Percentiles rank a stretch among this genome's conserved stretches.
Evolutionary conservation across 2,797 vertebrate genomes (phyloP).

Genomic region (Rousettus madagascariensis): DNA sequence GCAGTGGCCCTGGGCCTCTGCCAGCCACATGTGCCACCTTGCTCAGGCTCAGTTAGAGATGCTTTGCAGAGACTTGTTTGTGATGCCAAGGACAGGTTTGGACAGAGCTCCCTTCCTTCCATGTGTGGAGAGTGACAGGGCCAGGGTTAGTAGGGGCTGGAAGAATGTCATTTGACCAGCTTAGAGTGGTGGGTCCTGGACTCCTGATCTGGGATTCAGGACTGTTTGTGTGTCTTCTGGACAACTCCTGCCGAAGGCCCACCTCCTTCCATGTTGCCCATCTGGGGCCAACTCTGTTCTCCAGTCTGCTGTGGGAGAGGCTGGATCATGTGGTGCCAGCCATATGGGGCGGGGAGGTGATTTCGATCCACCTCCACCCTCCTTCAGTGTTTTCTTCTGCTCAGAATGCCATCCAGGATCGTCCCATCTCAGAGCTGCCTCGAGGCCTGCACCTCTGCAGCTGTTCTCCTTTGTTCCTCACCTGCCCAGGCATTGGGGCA

Average conservation of each 20-base stretch:
- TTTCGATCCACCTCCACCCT: neutral
- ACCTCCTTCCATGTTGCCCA: neutral
- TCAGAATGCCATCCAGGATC: neutral
- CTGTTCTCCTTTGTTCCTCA: neutral
- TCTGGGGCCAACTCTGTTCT: neutral
- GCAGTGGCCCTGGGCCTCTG: neutral
- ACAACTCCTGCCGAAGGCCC: neutral
- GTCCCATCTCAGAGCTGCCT: neutral
- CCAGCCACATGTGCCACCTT: neutral
- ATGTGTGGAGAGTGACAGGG: neutral
- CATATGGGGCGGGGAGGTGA: conserved; percentile 17
- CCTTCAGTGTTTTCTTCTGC: conserved; percentile 15
- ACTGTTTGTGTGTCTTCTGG: neutral
- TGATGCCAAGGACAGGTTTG: conserved; percentile 13
- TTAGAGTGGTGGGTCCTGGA: neutral
- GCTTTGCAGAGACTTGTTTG: neutral
- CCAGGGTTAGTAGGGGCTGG: neutral
- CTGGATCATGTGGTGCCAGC: neutral
- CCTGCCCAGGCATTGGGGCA: neutral
- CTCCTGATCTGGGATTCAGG: neutral
- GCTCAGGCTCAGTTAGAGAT: neutral
- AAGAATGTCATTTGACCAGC: neutral
- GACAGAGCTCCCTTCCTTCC: neutral
- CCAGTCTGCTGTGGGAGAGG: neutral
- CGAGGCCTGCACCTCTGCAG: neutral